Evolutionary conservation across 2,888 invertebrate genomes (phyloP).

Genomic region (Microplitis manilae): DNA sequence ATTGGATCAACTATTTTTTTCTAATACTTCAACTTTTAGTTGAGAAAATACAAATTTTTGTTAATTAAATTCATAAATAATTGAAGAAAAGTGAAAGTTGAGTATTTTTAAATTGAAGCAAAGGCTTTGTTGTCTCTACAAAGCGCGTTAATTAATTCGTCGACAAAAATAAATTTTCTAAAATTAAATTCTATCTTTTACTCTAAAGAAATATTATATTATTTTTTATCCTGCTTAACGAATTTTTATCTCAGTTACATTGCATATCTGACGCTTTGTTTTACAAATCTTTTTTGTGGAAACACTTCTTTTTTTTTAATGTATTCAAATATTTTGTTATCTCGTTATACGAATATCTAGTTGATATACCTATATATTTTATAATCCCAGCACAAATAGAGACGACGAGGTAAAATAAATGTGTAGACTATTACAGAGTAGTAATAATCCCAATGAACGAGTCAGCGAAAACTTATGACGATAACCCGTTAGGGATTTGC

Average conservation of each 20-base stretch:
- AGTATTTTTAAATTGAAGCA: background rate
- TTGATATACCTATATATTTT: background rate
- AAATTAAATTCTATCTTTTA: background rate
- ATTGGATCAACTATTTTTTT: background rate
- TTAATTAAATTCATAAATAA: background rate
- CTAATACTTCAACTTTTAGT: background rate
- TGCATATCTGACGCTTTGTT: too few relatives aligned
- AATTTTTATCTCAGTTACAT: too few relatives aligned
- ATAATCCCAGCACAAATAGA: background rate
- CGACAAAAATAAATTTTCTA: background rate
- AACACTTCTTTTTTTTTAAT: background rate
- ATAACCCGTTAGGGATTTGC: constrained; percentile 32
- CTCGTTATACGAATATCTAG: background rate
- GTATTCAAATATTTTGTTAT: background rate
- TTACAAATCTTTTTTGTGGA: background rate
- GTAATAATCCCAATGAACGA: constrained; percentile 27
- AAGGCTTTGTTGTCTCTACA: background rate
- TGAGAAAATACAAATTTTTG: background rate
- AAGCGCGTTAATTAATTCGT: too few relatives aligned
- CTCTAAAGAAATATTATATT: background rate
- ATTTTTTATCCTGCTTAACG: too few relatives aligned
- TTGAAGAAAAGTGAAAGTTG: background rate
- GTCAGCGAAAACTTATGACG: constrained; percentile 8
- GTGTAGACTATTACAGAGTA: background rate
- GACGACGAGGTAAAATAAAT: background rate